Base-by-base conservation (phyloP, 2,113 vertebrate genomes). In the Eolophus roseicapilla region DNA sequence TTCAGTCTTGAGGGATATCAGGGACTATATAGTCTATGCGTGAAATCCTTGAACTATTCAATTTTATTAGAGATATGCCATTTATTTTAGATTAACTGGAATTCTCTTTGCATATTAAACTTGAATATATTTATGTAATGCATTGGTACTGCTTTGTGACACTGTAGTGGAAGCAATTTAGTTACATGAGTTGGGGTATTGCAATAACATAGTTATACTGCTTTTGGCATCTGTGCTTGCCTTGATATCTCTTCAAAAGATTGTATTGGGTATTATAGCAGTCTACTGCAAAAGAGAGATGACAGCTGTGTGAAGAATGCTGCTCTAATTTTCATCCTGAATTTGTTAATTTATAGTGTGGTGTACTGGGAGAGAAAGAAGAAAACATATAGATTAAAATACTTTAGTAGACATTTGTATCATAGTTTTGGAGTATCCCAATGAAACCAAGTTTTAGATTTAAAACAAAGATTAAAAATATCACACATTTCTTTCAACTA, bases 71-170 rank as follows among this genome's bases (percentile, higher is more conserved):
- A 88, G 88, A 77, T 92, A 88, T 62, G 13, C 3, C 49, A 70
- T 92, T 93, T 93, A 86, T 76, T 92, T 92, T 47, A 88, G 52
- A 73, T 57, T 73, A 92, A 79, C 62, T 82, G 49, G 59, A 90
- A 80, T 90, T 90, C 63, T 82, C 41, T 90, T 55, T 77, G 62
- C 59, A 57, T 82, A 82, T 65, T 82, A 46, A 88, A 62, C 44
- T 62, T 44, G 19, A 44, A 82, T 92, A 80, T 80, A 88, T 90
- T 88, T 92, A 82, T 88, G 43, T 80, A 86, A 86, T 14, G 20
- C 52, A 49, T 90, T 94, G 82, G 19, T 76, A 76, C 35, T 77
- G 57, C 39, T 91, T 94, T 59, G 63, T 70, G 46, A 53, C 59
- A 63, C 67, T 25, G 8, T 25, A 62, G 70, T 73, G 63, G 63